A percentile compares a stretch with the other conserved stretches of the same genome.
These are phyloP conservation scores for Acrocera orbiculus DNA, from an alignment of 2,888 invertebrate genomes.

Conservation along the genomic window DNA sequence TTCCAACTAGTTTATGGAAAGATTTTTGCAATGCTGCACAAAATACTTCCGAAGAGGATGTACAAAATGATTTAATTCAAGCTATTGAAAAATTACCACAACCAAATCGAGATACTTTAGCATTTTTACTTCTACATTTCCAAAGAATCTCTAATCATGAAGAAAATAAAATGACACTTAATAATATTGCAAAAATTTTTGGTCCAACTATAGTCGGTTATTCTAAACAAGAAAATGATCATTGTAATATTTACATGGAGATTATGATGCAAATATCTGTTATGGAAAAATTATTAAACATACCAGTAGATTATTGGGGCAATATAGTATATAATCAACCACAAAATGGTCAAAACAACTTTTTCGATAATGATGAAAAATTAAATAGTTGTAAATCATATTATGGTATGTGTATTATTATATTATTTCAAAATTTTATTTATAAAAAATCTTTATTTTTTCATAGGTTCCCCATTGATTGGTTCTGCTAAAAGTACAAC, in stretches of 20 bases:
- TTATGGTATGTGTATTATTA: conserved; percentile 7
- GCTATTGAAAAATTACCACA: conserved; percentile 72
- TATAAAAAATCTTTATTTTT: too few species aligned
- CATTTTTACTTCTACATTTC: conserved; percentile 79
- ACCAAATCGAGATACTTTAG: conserved; percentile 87
- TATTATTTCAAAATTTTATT: too few species aligned
- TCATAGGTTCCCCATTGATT: too few species aligned
- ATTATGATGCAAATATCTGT: conserved; percentile 59
- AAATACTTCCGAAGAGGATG: conserved; percentile 42
- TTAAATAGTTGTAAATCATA: conserved; percentile 1
- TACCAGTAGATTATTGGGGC: conserved; percentile 63
- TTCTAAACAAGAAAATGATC: conserved; percentile 53
- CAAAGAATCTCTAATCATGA: conserved; percentile 70
- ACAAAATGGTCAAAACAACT: too few species aligned
- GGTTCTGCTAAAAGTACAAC: too few species aligned
- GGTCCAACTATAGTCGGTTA: conserved; percentile 90
- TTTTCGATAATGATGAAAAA: too few species aligned
- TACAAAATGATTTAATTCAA: conserved; percentile 39
- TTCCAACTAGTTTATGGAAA: conserved; percentile 64
- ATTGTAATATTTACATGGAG: conserved; percentile 55
- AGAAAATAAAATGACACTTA: conserved; percentile 80
- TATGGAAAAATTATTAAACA: conserved; percentile 48
- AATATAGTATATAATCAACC: too few species aligned
- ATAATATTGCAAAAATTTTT: conserved; percentile 79
- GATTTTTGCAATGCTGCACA: conserved; percentile 36